Conservation (phyloP, 2,113 vertebrate genomes). For the Trogon melanurus region DNA sequence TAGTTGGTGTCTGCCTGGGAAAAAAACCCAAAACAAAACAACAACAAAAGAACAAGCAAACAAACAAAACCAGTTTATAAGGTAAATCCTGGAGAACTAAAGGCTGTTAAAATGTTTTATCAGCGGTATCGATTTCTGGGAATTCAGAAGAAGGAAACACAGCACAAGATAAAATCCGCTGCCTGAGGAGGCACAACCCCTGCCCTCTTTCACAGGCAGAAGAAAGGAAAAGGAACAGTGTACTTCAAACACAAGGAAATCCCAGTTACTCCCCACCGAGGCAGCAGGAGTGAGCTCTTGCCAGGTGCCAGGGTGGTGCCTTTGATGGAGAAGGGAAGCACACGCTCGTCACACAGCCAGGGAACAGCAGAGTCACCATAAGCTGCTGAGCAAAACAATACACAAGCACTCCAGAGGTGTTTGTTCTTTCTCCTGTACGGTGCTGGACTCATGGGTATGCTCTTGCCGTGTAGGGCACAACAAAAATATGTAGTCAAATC, state of each 20-base stretch:
- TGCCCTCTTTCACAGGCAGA: neutral
- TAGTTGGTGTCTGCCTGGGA: neutral
- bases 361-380: neutral
- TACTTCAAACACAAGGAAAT: neutral
- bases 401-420: rapidly evolving
- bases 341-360: rapidly evolving
- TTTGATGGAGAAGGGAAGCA: neutral
- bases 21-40: neutral
- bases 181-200: neutral
- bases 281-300: rapidly evolving
- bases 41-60: neutral
- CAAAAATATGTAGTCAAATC: neutral
- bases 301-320: neutral
- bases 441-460: rapidly evolving
- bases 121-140: neutral
- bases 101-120: neutral
- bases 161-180: neutral
- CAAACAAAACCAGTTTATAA: neutral
- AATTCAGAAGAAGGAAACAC: neutral
- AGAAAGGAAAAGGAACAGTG: neutral
- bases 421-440: neutral
- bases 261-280: neutral
- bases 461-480: neutral
- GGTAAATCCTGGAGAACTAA: neutral
- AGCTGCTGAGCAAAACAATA: neutral